These are phyloP conservation scores for Lottia gigantea DNA, from an alignment of 2,888 invertebrate genomes.

Conservation along the genomic window DNA sequence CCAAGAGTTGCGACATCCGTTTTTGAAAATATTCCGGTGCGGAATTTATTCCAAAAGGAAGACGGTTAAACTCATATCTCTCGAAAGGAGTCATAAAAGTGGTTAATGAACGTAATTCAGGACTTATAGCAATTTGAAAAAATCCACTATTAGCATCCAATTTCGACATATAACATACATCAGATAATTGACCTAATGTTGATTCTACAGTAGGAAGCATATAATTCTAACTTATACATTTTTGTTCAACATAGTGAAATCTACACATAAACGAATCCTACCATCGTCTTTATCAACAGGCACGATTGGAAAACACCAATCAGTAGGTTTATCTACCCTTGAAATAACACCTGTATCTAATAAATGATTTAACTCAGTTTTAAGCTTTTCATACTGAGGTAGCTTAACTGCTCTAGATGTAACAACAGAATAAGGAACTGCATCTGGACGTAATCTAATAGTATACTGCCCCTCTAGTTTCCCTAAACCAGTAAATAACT, in stretches of 20 bases:
- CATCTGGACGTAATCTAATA: background rate
- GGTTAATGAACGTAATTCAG: constrained; percentile 24
- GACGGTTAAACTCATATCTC: constrained; percentile 29
- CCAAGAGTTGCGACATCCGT: constrained; percentile 49
- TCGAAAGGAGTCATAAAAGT: constrained; percentile 42
- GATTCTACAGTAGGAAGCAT: constrained; percentile 18
- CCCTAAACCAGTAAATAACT: background rate
- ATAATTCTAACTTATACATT: background rate
- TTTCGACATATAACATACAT: constrained; percentile 24
- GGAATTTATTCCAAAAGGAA: constrained; percentile 50
- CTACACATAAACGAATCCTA: background rate
- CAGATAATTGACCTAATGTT: constrained; percentile 20
- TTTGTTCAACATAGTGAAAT: background rate
- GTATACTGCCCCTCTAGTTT: background rate
- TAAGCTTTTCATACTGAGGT: constrained; percentile 5
- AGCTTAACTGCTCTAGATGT: background rate
- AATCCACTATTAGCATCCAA: constrained; percentile 27
- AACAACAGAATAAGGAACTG: constrained; percentile 2
- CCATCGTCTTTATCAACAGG: background rate
- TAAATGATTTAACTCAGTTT: background rate
- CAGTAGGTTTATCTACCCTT: background rate
- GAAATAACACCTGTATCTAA: background rate
- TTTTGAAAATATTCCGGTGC: constrained; percentile 68
- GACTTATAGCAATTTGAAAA: constrained; percentile 20
- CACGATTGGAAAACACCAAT: background rate